These are phyloP conservation scores for Altica lythri DNA, from an alignment of 2,888 invertebrate species.

Conservation along the genomic window DNA sequence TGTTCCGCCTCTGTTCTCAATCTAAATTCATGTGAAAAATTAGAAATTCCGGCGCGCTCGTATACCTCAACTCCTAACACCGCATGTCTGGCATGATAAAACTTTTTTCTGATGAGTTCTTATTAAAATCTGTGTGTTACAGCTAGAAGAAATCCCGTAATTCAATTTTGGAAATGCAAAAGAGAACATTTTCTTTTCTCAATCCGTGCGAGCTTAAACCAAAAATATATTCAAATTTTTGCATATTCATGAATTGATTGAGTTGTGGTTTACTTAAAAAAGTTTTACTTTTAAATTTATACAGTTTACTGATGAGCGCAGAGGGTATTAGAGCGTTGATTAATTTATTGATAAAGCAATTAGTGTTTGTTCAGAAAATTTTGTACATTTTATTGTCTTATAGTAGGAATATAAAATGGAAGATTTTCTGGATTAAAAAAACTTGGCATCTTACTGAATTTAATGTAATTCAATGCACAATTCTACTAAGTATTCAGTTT, in stretches of 20 bases:
- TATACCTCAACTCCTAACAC: background rate
- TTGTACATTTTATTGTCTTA: no score
- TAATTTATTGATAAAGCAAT: no score
- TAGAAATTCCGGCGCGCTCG: conserved; percentile 19
- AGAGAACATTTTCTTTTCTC: conserved; percentile 12
- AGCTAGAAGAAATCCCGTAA: conserved; percentile 10
- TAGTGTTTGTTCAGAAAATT: no score
- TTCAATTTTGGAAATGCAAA: conserved; percentile 9
- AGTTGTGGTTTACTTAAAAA: background rate
- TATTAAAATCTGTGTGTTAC: conserved; percentile 16
- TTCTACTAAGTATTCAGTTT: no score
- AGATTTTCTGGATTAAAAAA: no score
- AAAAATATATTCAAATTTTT: conserved; percentile 5
- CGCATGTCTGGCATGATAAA: conserved; percentile 11
- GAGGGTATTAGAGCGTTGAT: no score
- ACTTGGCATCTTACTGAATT: no score
- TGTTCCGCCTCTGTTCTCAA: no score
- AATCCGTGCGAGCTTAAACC: background rate
- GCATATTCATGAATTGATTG: conserved; percentile 7
- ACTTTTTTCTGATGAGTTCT: conserved; percentile 18
- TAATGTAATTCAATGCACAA: no score
- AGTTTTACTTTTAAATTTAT: no score
- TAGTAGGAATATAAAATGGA: no score
- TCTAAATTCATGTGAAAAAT: conserved; percentile 26
- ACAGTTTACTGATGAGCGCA: no score